phyloP scores from a whole-genome alignment of 2,888 invertebrate genomes.

The Euplagia quadripunctaria region DNA sequence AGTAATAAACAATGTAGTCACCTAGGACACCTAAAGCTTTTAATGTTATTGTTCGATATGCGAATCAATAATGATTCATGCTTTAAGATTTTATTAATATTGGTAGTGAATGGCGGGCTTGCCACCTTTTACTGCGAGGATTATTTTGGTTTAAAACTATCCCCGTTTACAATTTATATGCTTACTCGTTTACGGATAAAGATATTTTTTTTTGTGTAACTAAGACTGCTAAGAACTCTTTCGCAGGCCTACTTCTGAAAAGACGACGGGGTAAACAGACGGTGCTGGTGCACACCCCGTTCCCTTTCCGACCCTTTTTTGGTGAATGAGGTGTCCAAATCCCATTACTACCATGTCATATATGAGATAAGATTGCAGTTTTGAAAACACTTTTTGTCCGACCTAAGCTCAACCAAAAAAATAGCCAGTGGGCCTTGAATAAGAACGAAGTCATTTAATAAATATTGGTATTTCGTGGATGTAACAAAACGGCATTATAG shows the following conservation, averaged over 20 bases:
- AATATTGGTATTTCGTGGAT: neutral
- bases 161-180: neutral
- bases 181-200: too few relatives aligned
- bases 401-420: neutral
- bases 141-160: neutral
- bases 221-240: too few relatives aligned
- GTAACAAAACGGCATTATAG: conserved; percentile 1
- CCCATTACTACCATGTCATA: neutral
- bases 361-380: neutral
- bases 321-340: neutral
- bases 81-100: neutral
- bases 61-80: neutral
- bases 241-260: too few relatives aligned
- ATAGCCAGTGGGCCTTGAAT: neutral
- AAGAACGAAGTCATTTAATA: neutral
- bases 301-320: too few relatives aligned
- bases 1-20: neutral
- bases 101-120: neutral
- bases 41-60: neutral
- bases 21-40: neutral
- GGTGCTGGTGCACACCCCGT: too few relatives aligned
- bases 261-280: too few relatives aligned
- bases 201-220: too few relatives aligned
- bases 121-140: neutral
- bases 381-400: neutral